phyloP scores from a whole-genome alignment of 2,888 invertebrate species.

The Therioaphis trifolii region DNA sequence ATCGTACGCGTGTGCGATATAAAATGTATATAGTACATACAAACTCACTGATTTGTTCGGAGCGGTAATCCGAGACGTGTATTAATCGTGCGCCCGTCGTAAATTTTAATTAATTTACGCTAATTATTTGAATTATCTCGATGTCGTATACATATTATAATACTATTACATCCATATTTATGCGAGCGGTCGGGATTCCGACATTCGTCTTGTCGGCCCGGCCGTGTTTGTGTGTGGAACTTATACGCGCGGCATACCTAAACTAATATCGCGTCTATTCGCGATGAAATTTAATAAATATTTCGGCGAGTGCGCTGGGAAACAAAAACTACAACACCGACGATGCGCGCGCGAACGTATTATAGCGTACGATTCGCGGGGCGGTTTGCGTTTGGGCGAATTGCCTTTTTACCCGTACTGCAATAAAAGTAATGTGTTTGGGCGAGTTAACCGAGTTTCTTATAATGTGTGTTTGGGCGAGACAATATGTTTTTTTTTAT shows the following conservation, averaged over 20 bases:
- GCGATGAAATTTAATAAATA: neutral
- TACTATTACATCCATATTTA: neutral
- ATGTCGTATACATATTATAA: neutral
- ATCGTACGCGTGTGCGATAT: no score
- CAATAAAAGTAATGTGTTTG: no score
- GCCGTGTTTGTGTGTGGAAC: neutral
- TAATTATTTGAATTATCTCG: conserved; percentile 29
- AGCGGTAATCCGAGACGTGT: neutral
- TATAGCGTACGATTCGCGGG: no score
- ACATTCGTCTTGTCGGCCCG: neutral
- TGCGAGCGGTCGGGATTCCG: no score
- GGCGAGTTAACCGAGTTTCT: no score
- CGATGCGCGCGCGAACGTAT: no score
- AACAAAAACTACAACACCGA: neutral
- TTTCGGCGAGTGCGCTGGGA: neutral
- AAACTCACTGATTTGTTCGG: no score
- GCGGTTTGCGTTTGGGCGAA: no score
- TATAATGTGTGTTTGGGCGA: no score
- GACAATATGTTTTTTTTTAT: no score
- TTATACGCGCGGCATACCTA: neutral
- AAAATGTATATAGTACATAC: no score
- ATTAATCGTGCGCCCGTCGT: neutral
- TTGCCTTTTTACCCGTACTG: no score
- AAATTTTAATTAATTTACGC: conserved; percentile 30
- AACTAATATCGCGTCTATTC: neutral